Conservation (phyloP, 2,113 vertebrate genomes). For the Corythornis cristatus region DNA sequence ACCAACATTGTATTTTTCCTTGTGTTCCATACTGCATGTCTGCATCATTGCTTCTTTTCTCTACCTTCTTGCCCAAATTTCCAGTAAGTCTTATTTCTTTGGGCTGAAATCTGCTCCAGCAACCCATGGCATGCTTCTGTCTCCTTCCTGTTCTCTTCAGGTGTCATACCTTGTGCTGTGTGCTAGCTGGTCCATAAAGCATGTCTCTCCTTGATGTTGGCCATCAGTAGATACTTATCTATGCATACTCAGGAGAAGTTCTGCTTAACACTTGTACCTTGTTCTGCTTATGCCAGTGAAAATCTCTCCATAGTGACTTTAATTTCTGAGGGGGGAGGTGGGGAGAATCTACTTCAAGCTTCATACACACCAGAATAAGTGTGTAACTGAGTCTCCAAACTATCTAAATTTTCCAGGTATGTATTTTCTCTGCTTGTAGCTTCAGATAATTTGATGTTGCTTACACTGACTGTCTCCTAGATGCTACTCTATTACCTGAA, state of each 20-base stretch:
- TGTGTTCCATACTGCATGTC: slow-evolving; percentile 37
- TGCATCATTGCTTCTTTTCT: slow-evolving; percentile 25
- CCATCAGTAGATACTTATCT: not conserved
- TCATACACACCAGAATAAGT: not conserved
- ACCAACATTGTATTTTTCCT: not conserved
- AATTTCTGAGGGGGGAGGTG: not conserved
- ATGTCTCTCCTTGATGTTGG: not conserved
- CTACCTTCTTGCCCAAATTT: not conserved
- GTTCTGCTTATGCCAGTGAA: not conserved
- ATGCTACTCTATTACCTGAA: not conserved
- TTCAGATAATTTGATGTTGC: not conserved
- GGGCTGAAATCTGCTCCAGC: not conserved
- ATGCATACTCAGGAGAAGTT: not conserved
- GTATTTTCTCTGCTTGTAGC: not conserved
- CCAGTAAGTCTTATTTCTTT: not conserved
- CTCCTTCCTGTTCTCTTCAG: slow-evolving; percentile 4
- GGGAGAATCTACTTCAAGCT: not conserved
- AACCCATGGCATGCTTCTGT: slow-evolving; percentile 35
- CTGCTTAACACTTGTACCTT: not conserved
- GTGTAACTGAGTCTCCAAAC: not conserved
- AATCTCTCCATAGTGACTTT: not conserved
- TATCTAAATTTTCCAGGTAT: slow-evolving; percentile 1
- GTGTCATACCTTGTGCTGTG: not conserved
- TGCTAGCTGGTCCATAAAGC: not conserved
- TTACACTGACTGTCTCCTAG: not conserved